Percentiles rank a stretch among this genome's conserved stretches.
These are phyloP conservation scores for Sanderia malayensis DNA, from an alignment of 30 jellyfish, hydroid and myxozoan genomes.

Conservation along the genomic window DNA sequence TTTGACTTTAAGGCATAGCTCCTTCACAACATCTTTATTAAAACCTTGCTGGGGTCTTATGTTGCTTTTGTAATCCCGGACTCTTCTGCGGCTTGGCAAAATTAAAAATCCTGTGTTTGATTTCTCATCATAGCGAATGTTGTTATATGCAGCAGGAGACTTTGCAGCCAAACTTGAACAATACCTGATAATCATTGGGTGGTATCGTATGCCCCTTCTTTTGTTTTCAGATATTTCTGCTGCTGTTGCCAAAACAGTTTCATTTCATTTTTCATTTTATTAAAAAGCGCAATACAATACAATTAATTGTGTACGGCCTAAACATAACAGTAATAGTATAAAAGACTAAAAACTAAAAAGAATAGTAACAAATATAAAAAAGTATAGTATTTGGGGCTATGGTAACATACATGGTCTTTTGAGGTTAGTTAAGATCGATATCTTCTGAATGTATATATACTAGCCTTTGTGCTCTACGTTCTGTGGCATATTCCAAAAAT, in stretches of 20 bases:
- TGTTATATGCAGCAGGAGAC: conserved; percentile 12
- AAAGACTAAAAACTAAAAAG: neutral
- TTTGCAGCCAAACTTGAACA: conserved; percentile 9
- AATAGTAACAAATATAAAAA: neutral
- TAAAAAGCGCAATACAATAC: neutral
- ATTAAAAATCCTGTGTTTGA: neutral
- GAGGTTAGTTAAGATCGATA: neutral
- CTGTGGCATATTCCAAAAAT: neutral
- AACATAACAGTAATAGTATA: too few relatives aligned
- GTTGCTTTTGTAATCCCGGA: conserved; percentile 3
- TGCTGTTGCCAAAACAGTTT: conserved; percentile 72
- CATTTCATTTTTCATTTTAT: too few relatives aligned
- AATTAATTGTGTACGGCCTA: neutral
- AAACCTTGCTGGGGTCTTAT: conserved; percentile 36
- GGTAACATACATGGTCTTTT: neutral
- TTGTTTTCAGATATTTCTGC: conserved; percentile 11
- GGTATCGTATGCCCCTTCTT: neutral
- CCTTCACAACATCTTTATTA: conserved; percentile 8
- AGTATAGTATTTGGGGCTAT: neutral
- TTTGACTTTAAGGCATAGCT: neutral
- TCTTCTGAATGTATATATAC: neutral
- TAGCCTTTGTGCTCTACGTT: neutral
- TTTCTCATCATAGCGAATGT: neutral
- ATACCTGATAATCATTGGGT: neutral
- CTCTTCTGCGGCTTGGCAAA: conserved; percentile 7